phyloP scores from a whole-genome alignment of 2,797 vertebrate genomes.

The Taenioides sp. region DNA sequence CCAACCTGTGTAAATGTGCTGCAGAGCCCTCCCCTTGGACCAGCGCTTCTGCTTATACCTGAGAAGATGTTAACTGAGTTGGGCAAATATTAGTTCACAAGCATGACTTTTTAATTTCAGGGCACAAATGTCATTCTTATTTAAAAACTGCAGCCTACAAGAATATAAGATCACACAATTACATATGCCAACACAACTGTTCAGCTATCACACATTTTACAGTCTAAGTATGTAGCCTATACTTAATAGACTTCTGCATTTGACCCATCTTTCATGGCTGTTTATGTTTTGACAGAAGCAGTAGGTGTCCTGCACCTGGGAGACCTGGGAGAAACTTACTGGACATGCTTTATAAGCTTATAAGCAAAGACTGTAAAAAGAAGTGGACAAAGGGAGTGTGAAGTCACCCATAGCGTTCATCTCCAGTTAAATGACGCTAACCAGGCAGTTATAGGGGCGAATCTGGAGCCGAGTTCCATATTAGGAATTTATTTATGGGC shows the following conservation, averaged over 20 bases:
- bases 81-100: constrained; percentile 30
- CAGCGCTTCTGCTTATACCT: constrained; percentile 39
- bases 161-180: background rate
- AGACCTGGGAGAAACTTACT: no score
- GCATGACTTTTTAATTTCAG: constrained; percentile 13
- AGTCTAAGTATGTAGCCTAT: background rate
- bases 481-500: no score
- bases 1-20: constrained; percentile 43
- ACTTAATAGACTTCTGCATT: background rate
- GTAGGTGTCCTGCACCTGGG: no score
- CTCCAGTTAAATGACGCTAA: no score
- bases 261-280: background rate
- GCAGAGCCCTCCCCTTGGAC: constrained; percentile 17
- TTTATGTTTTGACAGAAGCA: background rate
- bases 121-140: background rate
- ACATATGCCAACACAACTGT: background rate
- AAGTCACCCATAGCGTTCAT: no score
- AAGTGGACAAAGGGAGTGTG: no score
- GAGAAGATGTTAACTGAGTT: constrained; percentile 29
- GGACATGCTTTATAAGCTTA: no score
- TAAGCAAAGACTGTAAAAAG: no score
- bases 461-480: no score
- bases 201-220: background rate
- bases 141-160: background rate
- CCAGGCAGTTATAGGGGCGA: no score